Base-by-base conservation (phyloP, 2,113 vertebrate genomes). In the Zosterops pallidus region DNA sequence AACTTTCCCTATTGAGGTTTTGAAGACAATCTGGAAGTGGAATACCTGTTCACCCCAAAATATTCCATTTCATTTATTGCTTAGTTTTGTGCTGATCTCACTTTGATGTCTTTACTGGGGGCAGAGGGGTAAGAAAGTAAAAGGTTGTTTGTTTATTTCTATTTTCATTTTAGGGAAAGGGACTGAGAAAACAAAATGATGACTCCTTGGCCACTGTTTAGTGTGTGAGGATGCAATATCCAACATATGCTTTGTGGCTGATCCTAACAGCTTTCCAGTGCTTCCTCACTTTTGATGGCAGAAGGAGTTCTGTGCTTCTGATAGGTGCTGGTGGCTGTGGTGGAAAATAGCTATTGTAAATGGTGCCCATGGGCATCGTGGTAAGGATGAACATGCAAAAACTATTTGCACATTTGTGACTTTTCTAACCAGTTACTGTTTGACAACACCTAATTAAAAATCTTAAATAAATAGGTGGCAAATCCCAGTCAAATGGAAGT, bases 1-100 rank as follows among this genome's bases (percentile, higher is more conserved):
- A 69, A 78, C 59, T 76, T 62, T 94, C 69, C 31, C 63, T 83
- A 1, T 8, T 67, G 90, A 89, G 60, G 37, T 72, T 94, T 92
- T 86, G 72, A 93, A 85, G 46, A 76, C 37, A 46, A 85, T 72
- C 60, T 74, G 37, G 37, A 82, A 6, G 14, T 1, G 9, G 74
- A 92, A 88, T 83, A 92, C 53, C 78, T 92, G 92, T 90, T 91
- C 33, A 28, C n/a, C 12, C 17, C 16, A 15, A 62, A 94, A 84
- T 62, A 92, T 39, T 83, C 37, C 4, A 15, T 67, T 70, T 89
- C 6, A 59, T 83, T 74, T 86, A 63, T 44, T 94, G 63, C 52
- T 86, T 65, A 59, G 31, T 67, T 94, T 79, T 84, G 52, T n/a
- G 62, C 44, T 76, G 44, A 46, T 82, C 26, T 20, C 14, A 60